Evolutionary conservation across 2,888 invertebrate species (phyloP).

Genomic region (Lutraria lutraria): DNA sequence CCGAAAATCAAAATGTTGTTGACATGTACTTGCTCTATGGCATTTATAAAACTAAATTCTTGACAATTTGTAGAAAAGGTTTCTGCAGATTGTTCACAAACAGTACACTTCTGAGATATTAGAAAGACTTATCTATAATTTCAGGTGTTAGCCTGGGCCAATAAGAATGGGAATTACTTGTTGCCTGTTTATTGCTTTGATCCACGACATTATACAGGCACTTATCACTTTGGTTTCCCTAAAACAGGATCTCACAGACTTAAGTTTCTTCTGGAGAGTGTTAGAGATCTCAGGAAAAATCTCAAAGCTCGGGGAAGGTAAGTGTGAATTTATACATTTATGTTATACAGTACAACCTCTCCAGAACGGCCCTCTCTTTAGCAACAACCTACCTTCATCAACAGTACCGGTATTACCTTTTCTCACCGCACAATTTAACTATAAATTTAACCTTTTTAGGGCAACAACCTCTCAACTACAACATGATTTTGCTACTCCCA

Average conservation of each 20-base stretch:
- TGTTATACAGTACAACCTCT: background rate
- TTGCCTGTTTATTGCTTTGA: constrained; percentile 84
- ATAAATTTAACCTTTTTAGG: too few relatives aligned
- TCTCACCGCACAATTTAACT: too few relatives aligned
- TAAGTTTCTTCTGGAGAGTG: constrained; percentile 79
- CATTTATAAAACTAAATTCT: too few relatives aligned
- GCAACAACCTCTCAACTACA: too few relatives aligned
- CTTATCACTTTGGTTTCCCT: constrained; percentile 79
- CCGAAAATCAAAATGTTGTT: too few relatives aligned
- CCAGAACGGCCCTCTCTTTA: too few relatives aligned
- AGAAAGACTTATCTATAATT: constrained; percentile 8
- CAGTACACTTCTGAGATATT: background rate
- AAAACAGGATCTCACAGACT: constrained; percentile 80
- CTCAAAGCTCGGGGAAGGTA: constrained; percentile 78
- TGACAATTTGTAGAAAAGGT: too few relatives aligned
- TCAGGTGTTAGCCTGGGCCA: constrained; percentile 79
- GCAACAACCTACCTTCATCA: too few relatives aligned
- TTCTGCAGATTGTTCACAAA: too few relatives aligned
- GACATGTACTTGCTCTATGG: too few relatives aligned
- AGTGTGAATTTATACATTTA: background rate
- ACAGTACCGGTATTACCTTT: too few relatives aligned
- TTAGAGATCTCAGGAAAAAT: constrained; percentile 76
- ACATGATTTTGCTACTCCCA: too few relatives aligned
- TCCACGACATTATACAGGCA: constrained; percentile 78
- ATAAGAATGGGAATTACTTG: constrained; percentile 75